Conservation (phyloP, 2,888 invertebrate genomes). For the Tenthredo mesomela region DNA sequence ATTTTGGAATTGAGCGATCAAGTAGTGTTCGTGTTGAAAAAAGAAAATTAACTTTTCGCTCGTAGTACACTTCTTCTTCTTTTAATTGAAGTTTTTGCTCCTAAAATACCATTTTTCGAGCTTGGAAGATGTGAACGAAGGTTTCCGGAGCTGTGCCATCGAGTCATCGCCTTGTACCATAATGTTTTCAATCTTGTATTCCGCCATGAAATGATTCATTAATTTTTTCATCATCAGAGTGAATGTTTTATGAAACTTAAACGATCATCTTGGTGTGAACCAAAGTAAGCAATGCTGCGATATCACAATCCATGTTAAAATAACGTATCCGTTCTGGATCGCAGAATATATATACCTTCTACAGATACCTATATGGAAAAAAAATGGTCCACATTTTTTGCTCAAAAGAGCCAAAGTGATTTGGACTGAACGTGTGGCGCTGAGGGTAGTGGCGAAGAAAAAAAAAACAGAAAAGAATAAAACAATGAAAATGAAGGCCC, state of each 20-base stretch:
- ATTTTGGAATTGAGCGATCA: background rate
- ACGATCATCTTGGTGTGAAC: background rate
- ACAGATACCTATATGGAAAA: background rate
- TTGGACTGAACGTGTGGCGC: conserved; percentile 10
- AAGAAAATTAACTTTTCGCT: background rate
- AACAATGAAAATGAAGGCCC: conserved; percentile 38
- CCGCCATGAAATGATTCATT: background rate
- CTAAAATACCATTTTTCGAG: too few relatives aligned
- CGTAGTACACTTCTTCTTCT: too few relatives aligned
- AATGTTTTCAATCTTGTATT: background rate
- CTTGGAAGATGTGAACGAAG: too few relatives aligned
- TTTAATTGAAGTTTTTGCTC: too few relatives aligned
- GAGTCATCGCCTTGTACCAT: background rate
- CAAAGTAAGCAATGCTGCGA: background rate
- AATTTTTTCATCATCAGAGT: background rate
- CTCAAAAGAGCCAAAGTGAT: conserved; percentile 37
- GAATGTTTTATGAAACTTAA: background rate
- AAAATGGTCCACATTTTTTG: conserved; percentile 35
- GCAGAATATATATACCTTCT: background rate
- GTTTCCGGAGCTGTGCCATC: background rate
- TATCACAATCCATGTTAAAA: background rate
- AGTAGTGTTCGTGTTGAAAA: background rate
- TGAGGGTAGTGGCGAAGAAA: conserved; percentile 9
- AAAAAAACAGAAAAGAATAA: conserved; percentile 53
- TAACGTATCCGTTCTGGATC: background rate